Evolutionary conservation across 2,797 vertebrate genomes (phyloP), one percentile per base, ranked within the genome.

Genomic region (Acanthurus tractus): DNA sequence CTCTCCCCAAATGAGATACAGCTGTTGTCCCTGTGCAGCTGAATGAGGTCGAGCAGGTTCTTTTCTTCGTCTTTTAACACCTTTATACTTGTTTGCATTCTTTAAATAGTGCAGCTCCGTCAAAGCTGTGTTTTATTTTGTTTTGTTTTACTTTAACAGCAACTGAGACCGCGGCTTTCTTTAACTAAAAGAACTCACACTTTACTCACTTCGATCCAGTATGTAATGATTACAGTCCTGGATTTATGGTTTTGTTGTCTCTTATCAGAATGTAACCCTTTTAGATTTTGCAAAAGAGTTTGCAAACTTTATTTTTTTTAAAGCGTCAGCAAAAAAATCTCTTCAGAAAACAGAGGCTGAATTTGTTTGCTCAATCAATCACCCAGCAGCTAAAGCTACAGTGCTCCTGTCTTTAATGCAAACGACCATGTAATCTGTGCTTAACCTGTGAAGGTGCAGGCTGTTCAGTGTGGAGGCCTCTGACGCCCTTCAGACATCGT

Each of bases 1-100:
- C n/a, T 54, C 36, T 22, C n/a, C 13, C n/a, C 20, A 23, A 79
- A 72, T 72, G 59, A 78, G 23, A 73, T 54, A 69, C 72, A 82
- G 64, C 78, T 81, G 78, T 46, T 4, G 1, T 52, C n/a, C 40
- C 49, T 13, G 22, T 66, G 57, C 44, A 76, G 23, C 54, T 71
- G 38, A 76, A 69, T 52, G 53, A 74, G 55, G 56, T 50, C 42
- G 69, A 66, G 38, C 50, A 62, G 65, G 48, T 66, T 72, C 15
- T 25, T 20, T 52, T 56, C 22, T 54, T 45, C 25, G 17, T 36
- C 42, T 52, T 52, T 62, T 2, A 50, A 50, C 8, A 20, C 14
- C 2, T 14, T 59, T 56, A 25, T 53, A 49, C 3, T 18, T 20
- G 3, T 63, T 61, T 23, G 71, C 57, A 57, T 13, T 38, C 36